Percentiles rank a stretch among this genome's conserved stretches.
phyloP scores from a whole-genome alignment of 37 sponge, comb jelly and placozoan genomes.

The Dysidea cf. avara region DNA sequence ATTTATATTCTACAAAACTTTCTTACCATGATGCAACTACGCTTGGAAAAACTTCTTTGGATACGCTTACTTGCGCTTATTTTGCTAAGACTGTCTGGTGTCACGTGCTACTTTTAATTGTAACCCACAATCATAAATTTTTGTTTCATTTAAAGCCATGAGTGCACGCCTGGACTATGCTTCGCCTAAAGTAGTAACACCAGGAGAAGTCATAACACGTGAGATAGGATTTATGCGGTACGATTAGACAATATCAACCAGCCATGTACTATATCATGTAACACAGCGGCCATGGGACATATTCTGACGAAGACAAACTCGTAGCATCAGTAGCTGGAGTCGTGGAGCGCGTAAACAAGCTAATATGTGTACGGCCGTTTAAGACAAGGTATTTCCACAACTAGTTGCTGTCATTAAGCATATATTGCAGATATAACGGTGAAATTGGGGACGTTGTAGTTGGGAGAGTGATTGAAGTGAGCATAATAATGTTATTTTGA shows the following conservation, averaged over 20 bases:
- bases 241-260: neutral
- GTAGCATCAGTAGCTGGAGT: constrained; percentile 84
- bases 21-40: too few relatives aligned
- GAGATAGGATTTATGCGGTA: constrained; percentile 91
- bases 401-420: neutral
- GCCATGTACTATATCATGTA: neutral
- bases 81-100: too few relatives aligned
- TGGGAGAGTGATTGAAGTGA: constrained; percentile 88
- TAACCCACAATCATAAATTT: too few relatives aligned
- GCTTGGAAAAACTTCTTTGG: too few relatives aligned
- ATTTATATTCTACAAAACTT: too few relatives aligned
- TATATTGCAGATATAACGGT: constrained; percentile 85
- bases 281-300: constrained; percentile 89
- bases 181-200: too few relatives aligned
- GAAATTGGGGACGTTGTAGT: constrained; percentile 97
- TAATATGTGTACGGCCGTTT: constrained; percentile 82
- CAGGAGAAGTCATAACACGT: constrained; percentile 91
- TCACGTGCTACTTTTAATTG: too few relatives aligned
- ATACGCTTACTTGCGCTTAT: too few relatives aligned
- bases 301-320: constrained; percentile 61
- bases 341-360: constrained; percentile 84
- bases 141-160: too few relatives aligned
- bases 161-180: too few relatives aligned
- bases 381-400: constrained; percentile 62
- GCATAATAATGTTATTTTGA: neutral